Conservation (phyloP, 2,888 invertebrate genomes). For the Zygogramma bicolorata region DNA sequence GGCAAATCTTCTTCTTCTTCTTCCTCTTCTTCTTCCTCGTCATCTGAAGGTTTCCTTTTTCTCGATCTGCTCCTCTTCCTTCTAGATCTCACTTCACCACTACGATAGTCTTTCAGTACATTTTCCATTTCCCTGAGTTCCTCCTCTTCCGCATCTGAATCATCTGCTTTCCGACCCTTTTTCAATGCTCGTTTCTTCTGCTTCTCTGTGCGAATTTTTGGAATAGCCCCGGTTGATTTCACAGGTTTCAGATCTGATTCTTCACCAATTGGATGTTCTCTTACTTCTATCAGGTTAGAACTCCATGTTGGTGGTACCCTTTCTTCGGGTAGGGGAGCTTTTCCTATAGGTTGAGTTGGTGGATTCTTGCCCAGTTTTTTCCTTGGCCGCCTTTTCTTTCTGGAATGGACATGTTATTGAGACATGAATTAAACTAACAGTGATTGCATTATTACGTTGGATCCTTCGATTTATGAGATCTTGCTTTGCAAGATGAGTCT, state of each 20-base stretch:
- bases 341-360: conserved; percentile 54
- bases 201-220: conserved; percentile 6
- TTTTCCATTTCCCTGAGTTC: conserved; percentile 27
- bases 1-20: conserved; percentile 1
- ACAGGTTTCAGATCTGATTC: background rate
- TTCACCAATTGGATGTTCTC: conserved; percentile 37
- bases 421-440: background rate
- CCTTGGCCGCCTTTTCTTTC: conserved; percentile 24
- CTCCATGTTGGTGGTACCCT: conserved; percentile 62
- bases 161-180: background rate
- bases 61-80: background rate
- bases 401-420: background rate
- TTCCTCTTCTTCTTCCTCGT: conserved; percentile 9
- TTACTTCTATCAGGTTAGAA: conserved; percentile 61
- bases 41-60: background rate
- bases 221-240: conserved; percentile 13
- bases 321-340: conserved; percentile 42
- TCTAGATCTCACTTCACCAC: conserved; percentile 14
- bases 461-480: background rate
- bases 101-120: conserved; percentile 23
- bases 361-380: conserved; percentile 51
- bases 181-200: background rate
- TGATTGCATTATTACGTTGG: background rate
- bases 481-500: conserved; percentile 14
- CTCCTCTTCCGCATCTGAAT: conserved; percentile 21